These are phyloP conservation scores for Heteronetta atricapilla DNA, from an alignment of 2,113 vertebrate genomes.

Conservation along the genomic window DNA sequence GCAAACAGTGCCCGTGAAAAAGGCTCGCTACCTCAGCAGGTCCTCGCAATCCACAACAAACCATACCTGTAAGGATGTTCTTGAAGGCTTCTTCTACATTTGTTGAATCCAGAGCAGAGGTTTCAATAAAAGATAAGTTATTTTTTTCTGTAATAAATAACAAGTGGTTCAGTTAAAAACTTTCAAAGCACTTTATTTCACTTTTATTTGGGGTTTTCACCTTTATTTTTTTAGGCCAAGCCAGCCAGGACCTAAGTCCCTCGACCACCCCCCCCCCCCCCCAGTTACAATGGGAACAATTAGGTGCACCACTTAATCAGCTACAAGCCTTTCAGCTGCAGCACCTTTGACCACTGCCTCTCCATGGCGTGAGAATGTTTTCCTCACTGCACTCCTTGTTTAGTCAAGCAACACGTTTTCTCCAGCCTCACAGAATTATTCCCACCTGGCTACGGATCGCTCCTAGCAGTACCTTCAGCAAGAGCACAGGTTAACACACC, in stretches of 20 bases:
- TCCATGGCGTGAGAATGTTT: not conserved
- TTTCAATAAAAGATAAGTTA: slow-evolving; percentile 98
- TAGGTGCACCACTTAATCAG: not conserved
- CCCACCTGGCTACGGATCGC: not conserved
- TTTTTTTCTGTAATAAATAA: slow-evolving; percentile 88
- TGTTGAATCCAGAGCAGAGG: slow-evolving; percentile 96
- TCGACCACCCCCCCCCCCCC: no score
- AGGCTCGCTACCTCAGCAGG: not conserved
- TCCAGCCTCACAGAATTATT: not conserved
- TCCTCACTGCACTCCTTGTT: not conserved
- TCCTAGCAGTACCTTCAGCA: not conserved
- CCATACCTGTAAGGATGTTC: slow-evolving; percentile 93
- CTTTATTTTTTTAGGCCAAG: not conserved
- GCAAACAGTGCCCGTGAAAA: not conserved
- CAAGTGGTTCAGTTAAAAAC: not conserved
- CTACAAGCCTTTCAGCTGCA: not conserved
- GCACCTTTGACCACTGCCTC: not conserved
- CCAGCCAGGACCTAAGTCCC: not conserved
- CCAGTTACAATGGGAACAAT: not conserved
- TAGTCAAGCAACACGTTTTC: not conserved
- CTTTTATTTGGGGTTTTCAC: not conserved
- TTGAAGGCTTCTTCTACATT: slow-evolving; percentile 98
- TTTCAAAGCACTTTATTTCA: not conserved
- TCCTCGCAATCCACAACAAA: not conserved
- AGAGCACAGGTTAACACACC: not conserved